These are phyloP conservation scores for Rhipidura dahli DNA, from an alignment of 2,113 vertebrate species.

Conservation along the genomic window DNA sequence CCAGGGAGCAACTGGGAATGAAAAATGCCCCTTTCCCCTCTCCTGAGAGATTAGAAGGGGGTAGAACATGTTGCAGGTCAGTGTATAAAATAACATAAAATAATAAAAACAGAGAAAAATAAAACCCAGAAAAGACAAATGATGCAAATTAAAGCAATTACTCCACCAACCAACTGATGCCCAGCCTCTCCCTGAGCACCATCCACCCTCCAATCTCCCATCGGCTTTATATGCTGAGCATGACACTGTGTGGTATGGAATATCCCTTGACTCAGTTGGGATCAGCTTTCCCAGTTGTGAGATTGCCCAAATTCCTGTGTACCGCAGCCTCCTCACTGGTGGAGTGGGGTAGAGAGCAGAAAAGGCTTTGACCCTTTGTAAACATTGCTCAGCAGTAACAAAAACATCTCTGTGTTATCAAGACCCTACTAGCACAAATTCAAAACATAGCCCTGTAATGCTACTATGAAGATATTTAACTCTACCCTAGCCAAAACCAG, in stretches of 20 bases:
- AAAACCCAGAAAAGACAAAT: not conserved
- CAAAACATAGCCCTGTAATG: not conserved
- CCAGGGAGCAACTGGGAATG: not conserved
- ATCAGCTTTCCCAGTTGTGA: not conserved
- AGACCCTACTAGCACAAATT: not conserved
- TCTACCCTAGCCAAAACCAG: not conserved
- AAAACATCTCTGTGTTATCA: not conserved
- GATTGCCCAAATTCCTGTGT: not conserved
- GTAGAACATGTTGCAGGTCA: not conserved
- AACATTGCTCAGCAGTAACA: not conserved
- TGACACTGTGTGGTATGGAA: not conserved
- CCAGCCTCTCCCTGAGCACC: not conserved
- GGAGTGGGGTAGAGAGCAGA: not conserved
- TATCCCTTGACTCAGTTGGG: not conserved
- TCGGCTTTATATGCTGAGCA: not conserved
- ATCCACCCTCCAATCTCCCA: rapidly evolving
- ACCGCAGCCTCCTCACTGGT: not conserved
- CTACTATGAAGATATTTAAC: not conserved
- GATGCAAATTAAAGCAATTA: not conserved
- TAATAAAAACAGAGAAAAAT: not conserved
- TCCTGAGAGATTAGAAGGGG: not conserved
- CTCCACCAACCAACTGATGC: not conserved
- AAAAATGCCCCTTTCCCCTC: not conserved
- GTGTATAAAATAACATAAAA: not conserved
- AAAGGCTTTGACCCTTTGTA: not conserved